A percentile compares a stretch with the other conserved stretches of the same genome.
Conservation (phyloP, 2,113 vertebrate genomes). For the Oncorhynchus nerka region DNA sequence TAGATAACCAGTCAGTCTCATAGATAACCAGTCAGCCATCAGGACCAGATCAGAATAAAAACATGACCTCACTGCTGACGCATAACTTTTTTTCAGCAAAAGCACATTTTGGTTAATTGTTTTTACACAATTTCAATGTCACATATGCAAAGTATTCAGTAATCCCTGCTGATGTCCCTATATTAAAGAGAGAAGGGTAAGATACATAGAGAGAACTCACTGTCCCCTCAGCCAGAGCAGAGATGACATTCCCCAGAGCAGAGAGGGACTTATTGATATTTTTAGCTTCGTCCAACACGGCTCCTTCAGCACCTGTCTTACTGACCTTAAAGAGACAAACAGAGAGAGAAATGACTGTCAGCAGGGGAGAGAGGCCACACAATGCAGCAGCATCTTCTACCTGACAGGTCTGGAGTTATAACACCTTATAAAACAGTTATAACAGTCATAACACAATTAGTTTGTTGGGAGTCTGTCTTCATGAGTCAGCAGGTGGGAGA, state of each 20-base stretch:
- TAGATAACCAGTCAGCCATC: too few species aligned
- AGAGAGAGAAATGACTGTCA: slow-evolving; percentile 5
- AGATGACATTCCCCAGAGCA: slow-evolving; percentile 87
- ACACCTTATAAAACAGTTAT: too few species aligned
- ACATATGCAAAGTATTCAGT: neutral
- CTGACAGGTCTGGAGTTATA: neutral
- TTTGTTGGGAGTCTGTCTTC: too few species aligned
- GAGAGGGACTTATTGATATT: slow-evolving; percentile 91
- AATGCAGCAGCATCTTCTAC: neutral
- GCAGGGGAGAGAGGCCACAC: neutral
- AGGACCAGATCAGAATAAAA: neutral
- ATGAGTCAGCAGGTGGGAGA: too few species aligned
- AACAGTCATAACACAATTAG: too few species aligned
- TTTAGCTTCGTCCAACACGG: slow-evolving; percentile 88
- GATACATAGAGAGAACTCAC: slow-evolving; percentile 63
- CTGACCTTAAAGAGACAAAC: slow-evolving; percentile 76
- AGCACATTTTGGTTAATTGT: neutral
- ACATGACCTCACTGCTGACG: neutral
- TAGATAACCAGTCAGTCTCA: too few species aligned
- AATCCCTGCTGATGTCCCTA: neutral
- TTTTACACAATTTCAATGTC: neutral
- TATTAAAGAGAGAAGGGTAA: slow-evolving; percentile 12
- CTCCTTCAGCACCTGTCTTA: slow-evolving; percentile 88
- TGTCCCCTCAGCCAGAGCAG: slow-evolving; percentile 85
- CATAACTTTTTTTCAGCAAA: neutral